Evolutionary conservation across 2,113 vertebrate species (phyloP).

Genomic region (Castor canadensis): DNA sequence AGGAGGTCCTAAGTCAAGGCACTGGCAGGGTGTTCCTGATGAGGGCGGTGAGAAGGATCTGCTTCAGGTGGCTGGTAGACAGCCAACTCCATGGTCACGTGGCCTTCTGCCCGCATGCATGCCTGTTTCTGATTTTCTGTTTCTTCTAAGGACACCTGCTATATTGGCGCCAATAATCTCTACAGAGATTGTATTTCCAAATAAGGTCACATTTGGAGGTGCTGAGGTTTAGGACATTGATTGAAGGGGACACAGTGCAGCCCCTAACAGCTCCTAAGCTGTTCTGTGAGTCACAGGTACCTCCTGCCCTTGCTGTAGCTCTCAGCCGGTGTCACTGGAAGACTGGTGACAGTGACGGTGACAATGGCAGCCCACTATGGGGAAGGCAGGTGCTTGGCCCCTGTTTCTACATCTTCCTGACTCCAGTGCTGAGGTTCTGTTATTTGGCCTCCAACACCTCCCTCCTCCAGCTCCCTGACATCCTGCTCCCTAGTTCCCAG

Average conservation of each 20-base stretch:
- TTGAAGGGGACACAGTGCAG: neutral
- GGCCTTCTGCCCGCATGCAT: rapidly evolving
- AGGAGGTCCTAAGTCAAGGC: neutral
- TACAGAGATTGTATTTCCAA: neutral
- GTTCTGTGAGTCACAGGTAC: rapidly evolving
- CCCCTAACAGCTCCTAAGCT: neutral
- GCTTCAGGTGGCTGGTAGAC: neutral
- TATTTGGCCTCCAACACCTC: neutral
- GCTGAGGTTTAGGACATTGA: rapidly evolving
- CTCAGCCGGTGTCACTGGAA: neutral
- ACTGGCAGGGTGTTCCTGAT: neutral
- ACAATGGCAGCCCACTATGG: neutral
- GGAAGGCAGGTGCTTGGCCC: neutral
- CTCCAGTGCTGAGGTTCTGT: neutral
- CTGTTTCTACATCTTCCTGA: neutral
- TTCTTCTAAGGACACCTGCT: neutral
- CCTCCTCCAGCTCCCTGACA: neutral
- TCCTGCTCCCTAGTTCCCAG: neutral
- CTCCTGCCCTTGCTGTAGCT: neutral
- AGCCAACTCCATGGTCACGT: rapidly evolving
- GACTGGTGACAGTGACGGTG: neutral
- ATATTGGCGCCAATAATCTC: neutral
- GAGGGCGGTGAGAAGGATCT: rapidly evolving
- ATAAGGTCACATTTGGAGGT: neutral
- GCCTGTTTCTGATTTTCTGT: neutral